These are phyloP conservation scores for Drosophila colorata DNA, from an alignment of 2,888 invertebrate species.

Conservation along the genomic window DNA sequence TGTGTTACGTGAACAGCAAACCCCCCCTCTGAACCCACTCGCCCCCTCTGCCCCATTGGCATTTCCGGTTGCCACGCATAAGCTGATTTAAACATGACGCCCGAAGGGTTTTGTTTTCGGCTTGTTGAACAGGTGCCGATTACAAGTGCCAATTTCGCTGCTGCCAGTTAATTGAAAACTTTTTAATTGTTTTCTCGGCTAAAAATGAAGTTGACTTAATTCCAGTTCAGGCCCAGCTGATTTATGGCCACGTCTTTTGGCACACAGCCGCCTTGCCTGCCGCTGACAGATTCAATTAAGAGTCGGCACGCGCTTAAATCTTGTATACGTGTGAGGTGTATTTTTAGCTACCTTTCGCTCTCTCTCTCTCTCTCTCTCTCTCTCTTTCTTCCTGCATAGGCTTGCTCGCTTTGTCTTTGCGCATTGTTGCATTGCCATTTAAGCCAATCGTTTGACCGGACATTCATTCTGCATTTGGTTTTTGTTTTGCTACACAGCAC, in stretches of 20 bases:
- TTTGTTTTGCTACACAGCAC: constrained; percentile 37
- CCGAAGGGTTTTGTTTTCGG: constrained; percentile 50
- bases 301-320: constrained; percentile 35
- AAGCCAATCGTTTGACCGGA: constrained; percentile 26
- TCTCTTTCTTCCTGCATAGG: background rate
- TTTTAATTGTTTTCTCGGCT: constrained; percentile 71
- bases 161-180: constrained; percentile 76
- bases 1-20: constrained; percentile 66
- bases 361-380: background rate
- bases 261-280: constrained; percentile 36
- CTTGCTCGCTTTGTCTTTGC: background rate
- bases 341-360: background rate
- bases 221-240: constrained; percentile 50
- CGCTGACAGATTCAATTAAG: constrained; percentile 78
- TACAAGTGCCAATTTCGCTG: constrained; percentile 73
- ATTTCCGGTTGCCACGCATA: constrained; percentile 31
- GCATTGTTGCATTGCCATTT: constrained; percentile 34
- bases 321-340: constrained; percentile 1
- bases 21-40: background rate
- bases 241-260: constrained; percentile 58
- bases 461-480: constrained; percentile 44
- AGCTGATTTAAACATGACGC: constrained; percentile 53
- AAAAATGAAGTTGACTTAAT: constrained; percentile 62
- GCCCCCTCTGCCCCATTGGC: background rate
- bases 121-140: constrained; percentile 79